phyloP scores from a whole-genome alignment of 2,888 invertebrate species.

The Megaustenia siamemsis region DNA sequence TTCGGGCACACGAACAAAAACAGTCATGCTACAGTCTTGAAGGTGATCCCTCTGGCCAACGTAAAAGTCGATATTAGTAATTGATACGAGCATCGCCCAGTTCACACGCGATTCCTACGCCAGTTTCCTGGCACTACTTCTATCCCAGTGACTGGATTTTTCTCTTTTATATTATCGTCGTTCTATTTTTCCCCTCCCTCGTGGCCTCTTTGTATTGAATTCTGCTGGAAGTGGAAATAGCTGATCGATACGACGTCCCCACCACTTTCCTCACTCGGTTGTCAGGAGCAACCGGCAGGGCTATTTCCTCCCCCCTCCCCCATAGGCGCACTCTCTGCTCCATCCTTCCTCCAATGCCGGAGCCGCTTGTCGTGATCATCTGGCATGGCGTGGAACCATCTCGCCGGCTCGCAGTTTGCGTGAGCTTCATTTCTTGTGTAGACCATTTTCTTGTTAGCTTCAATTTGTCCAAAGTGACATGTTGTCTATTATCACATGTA shows the following conservation, averaged over 20 bases:
- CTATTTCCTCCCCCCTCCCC: background rate
- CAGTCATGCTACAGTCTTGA: background rate
- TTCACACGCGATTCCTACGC: background rate
- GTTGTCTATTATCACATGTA: background rate
- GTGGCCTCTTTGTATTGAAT: slow-evolving; percentile 1
- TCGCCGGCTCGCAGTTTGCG: slow-evolving; percentile 1
- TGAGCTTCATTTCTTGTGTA: background rate
- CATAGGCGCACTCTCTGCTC: background rate
- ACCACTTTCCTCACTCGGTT: background rate
- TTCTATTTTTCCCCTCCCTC: background rate
- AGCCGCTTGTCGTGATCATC: background rate
- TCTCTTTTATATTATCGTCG: background rate
- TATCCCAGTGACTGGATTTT: background rate
- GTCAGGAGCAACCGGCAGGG: background rate
- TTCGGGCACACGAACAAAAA: background rate
- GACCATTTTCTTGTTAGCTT: background rate
- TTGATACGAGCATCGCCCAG: background rate
- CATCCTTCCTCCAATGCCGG: background rate
- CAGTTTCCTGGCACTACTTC: background rate
- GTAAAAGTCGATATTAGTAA: background rate
- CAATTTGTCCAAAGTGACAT: background rate
- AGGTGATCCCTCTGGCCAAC: background rate
- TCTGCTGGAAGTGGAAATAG: background rate
- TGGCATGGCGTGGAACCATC: background rate
- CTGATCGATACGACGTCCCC: background rate